Conservation (phyloP, 2,888 invertebrate species). For the Myopa testacea region DNA sequence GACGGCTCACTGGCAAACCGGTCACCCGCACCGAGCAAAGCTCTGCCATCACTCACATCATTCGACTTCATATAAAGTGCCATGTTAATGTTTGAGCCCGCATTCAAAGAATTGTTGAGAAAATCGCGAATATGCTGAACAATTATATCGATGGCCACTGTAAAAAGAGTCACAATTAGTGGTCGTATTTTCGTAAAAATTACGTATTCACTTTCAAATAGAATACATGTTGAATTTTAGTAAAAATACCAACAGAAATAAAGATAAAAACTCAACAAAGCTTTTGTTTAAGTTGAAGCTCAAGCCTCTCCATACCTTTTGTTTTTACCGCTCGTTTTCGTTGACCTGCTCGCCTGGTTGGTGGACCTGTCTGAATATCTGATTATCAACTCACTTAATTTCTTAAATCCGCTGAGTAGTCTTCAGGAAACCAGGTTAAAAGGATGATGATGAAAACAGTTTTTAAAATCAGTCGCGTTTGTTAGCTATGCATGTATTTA, state of each 20-base stretch:
- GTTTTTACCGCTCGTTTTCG: not conserved
- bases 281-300: not conserved
- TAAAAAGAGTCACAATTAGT: slow-evolving; percentile 57
- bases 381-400: not conserved
- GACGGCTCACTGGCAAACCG: not conserved
- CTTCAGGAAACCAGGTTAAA: no score
- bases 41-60: slow-evolving; percentile 46
- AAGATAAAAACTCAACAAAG: not conserved
- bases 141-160: slow-evolving; percentile 97
- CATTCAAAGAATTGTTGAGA: slow-evolving; percentile 72
- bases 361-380: not conserved
- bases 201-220: not conserved
- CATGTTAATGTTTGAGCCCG: slow-evolving; percentile 61
- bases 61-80: slow-evolving; percentile 57
- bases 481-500: no score
- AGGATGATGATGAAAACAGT: no score
- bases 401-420: not conserved
- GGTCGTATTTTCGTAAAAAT: not conserved
- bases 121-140: slow-evolving; percentile 97
- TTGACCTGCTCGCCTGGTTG: not conserved
- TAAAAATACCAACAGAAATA: not conserved
- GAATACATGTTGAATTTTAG: not conserved
- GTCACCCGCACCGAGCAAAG: slow-evolving; percentile 27
- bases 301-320: not conserved
- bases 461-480: no score